A percentile compares a stretch with the other conserved stretches of the same genome.
These are phyloP conservation scores for Euplexia lucipara DNA, from an alignment of 2,888 invertebrate species.

Conservation along the genomic window DNA sequence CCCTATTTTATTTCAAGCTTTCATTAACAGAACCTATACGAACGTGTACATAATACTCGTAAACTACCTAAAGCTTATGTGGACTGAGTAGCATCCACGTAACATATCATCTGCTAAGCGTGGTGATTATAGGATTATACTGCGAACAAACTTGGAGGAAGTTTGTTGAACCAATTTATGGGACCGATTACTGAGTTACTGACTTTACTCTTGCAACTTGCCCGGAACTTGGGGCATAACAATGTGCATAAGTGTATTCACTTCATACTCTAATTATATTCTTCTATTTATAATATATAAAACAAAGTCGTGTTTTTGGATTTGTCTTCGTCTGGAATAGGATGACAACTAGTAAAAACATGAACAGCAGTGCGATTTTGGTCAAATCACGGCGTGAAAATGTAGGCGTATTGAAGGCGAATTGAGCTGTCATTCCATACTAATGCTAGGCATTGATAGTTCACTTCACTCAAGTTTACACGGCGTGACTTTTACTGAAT, in stretches of 20 bases:
- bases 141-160: conserved; percentile 48
- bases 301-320: too few relatives aligned
- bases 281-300: too few relatives aligned
- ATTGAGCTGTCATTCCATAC: too few relatives aligned
- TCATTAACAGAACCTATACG: neutral
- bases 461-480: too few relatives aligned
- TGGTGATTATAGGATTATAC: conserved; percentile 41
- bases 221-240: conserved; percentile 4
- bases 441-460: too few relatives aligned
- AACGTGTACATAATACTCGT: neutral
- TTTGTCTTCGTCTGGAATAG: too few relatives aligned
- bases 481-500: too few relatives aligned
- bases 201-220: conserved; percentile 27
- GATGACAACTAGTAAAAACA: too few relatives aligned
- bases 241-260: conserved; percentile 6
- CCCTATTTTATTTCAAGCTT: too few relatives aligned
- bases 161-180: conserved; percentile 23
- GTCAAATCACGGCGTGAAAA: too few relatives aligned
- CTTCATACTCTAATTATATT: neutral
- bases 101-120: conserved; percentile 38
- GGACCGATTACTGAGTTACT: conserved; percentile 28
- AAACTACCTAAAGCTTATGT: conserved; percentile 9
- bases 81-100: conserved; percentile 15
- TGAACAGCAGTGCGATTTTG: too few relatives aligned
- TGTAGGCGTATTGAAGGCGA: too few relatives aligned